Conservation (phyloP, 2,797 vertebrate species). For the Xiphophorus birchmanni region DNA sequence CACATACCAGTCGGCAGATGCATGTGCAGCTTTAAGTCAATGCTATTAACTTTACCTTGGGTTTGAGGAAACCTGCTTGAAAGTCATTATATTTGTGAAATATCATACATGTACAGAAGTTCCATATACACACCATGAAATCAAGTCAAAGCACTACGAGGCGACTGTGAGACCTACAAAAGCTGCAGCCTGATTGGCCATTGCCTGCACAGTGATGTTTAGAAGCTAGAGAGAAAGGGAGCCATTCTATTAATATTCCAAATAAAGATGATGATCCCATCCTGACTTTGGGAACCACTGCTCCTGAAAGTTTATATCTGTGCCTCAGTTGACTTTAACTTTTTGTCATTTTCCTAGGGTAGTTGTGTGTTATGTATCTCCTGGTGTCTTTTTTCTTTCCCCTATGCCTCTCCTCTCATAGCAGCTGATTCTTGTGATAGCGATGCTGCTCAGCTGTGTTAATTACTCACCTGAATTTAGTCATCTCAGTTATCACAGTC, state of each 20-base stretch:
- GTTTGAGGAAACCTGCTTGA: slow-evolving; percentile 28
- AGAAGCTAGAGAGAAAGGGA: slow-evolving; percentile 3
- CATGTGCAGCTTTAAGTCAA: slow-evolving; percentile 47
- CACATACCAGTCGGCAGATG: slow-evolving; percentile 16
- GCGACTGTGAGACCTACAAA: slow-evolving; percentile 32
- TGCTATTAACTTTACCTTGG: slow-evolving; percentile 54
- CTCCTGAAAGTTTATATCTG: neutral
- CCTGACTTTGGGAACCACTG: neutral
- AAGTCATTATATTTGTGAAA: slow-evolving; percentile 53
- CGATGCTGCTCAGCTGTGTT: neutral
- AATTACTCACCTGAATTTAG: neutral
- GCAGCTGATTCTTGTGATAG: neutral
- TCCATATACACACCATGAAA: slow-evolving; percentile 16
- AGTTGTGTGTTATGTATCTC: neutral
- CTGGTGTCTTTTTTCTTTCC: neutral
- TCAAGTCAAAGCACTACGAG: slow-evolving; percentile 22
- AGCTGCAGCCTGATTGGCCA: slow-evolving; percentile 37
- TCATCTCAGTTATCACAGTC: neutral
- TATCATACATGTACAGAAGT: slow-evolving; percentile 18
- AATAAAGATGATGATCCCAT: neutral
- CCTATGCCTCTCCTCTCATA: neutral
- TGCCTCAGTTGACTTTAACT: neutral
- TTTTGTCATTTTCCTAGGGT: neutral
- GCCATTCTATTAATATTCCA: neutral
- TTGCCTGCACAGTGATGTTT: slow-evolving; percentile 48